Conservation (phyloP, 2,797 vertebrate genomes). For the Neosilurus mollespiculum region DNA sequence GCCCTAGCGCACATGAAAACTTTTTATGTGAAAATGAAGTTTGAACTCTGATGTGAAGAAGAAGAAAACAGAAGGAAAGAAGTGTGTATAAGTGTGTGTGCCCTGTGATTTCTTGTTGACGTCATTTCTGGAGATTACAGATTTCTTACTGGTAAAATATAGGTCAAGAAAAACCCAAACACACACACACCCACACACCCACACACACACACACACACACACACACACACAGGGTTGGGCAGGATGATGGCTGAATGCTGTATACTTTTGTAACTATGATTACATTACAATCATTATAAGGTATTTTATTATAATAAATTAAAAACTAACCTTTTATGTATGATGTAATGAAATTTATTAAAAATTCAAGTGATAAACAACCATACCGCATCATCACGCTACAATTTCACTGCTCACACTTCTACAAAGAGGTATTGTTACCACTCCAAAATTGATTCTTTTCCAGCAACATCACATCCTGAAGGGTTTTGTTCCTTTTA, state of each 20-base stretch:
- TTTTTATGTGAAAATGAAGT: neutral
- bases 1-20: neutral
- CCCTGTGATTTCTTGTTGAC: conserved; percentile 1
- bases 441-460: neutral
- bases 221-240: neutral
- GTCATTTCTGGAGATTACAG: conserved; percentile 8
- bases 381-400: neutral
- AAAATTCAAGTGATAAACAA: neutral
- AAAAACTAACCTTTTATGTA: neutral
- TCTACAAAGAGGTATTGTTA: neutral
- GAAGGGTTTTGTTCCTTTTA: neutral
- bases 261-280: neutral
- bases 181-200: neutral
- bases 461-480: neutral
- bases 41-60: neutral
- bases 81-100: neutral
- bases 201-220: neutral
- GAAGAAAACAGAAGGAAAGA: neutral
- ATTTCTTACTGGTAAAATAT: conserved; percentile 12
- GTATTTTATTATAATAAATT: neutral
- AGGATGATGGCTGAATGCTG: neutral
- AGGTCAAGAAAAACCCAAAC: conserved; percentile 1
- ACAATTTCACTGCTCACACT: neutral
- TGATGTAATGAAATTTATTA: neutral
- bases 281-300: neutral